These are phyloP conservation scores for Dascillus cervinus DNA, from an alignment of 2,888 invertebrate species.

Conservation along the genomic window DNA sequence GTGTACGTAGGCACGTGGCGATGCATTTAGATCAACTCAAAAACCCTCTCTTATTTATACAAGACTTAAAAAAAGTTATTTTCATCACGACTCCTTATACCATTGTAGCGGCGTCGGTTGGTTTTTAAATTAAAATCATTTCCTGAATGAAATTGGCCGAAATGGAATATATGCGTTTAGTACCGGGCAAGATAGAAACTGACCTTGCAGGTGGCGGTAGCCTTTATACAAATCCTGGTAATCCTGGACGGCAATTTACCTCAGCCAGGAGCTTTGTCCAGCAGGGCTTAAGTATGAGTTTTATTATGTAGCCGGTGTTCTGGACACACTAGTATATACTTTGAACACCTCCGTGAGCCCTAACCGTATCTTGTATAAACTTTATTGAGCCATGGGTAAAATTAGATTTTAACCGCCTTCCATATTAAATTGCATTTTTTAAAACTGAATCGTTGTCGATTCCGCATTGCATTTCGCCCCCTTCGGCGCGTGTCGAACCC, in stretches of 20 bases:
- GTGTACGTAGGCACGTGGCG: too few relatives aligned
- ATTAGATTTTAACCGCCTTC: constrained; percentile 10
- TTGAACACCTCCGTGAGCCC: constrained; percentile 27
- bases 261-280: constrained; percentile 38
- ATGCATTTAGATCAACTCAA: too few relatives aligned
- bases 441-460: too few relatives aligned
- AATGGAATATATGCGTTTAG: background rate
- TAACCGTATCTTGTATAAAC: constrained; percentile 41
- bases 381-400: constrained; percentile 29
- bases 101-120: too few relatives aligned
- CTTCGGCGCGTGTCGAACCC: constrained; percentile 15
- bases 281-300: constrained; percentile 42
- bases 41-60: too few relatives aligned
- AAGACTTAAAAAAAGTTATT: too few relatives aligned
- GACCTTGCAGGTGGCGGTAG: constrained; percentile 30
- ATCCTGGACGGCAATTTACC: constrained; percentile 44
- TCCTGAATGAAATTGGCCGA: too few relatives aligned
- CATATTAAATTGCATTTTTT: too few relatives aligned
- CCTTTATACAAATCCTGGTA: constrained; percentile 43
- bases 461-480: constrained; percentile 10
- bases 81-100: too few relatives aligned
- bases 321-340: constrained; percentile 15
- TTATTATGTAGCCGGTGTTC: constrained; percentile 43
- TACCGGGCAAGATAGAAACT: background rate
- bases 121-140: too few relatives aligned